Conservation (phyloP, 2,113 vertebrate species). For the Amazona guildingii region DNA sequence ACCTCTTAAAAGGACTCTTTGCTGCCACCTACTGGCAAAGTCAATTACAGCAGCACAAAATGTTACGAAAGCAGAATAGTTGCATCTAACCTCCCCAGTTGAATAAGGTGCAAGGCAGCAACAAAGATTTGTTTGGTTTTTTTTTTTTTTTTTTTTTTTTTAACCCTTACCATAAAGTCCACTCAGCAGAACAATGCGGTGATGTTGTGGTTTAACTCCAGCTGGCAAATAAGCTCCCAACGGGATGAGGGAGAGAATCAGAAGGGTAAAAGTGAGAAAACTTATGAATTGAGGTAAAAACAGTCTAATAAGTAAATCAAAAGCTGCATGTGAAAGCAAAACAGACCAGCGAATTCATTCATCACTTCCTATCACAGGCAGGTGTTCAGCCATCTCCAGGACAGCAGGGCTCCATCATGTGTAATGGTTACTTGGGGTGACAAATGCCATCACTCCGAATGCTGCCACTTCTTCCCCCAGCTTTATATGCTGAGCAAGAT, state of each 20-base stretch:
- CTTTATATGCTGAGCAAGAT: background rate
- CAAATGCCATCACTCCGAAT: background rate
- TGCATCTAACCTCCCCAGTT: background rate
- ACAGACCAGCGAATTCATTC: background rate
- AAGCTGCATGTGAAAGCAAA: background rate
- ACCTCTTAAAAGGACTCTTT: background rate
- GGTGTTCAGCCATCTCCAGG: background rate
- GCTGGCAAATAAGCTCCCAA: background rate
- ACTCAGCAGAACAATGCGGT: background rate
- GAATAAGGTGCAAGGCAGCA: background rate
- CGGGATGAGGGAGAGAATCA: background rate
- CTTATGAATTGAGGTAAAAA: background rate
- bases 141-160: background rate
- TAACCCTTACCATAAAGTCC: background rate
- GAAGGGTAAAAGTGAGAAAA: background rate
- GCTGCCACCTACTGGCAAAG: constrained; percentile 20
- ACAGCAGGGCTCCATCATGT: background rate
- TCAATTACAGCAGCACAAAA: background rate
- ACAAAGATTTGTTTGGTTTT: background rate
- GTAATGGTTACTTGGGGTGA: background rate
- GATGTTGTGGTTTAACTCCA: background rate
- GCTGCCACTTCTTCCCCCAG: background rate
- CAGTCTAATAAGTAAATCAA: background rate
- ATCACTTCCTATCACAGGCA: background rate
- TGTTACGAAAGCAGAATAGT: accelerated